Evolutionary conservation across 2,113 vertebrate genomes (phyloP).

Genomic region (Dolichotis patagonum): DNA sequence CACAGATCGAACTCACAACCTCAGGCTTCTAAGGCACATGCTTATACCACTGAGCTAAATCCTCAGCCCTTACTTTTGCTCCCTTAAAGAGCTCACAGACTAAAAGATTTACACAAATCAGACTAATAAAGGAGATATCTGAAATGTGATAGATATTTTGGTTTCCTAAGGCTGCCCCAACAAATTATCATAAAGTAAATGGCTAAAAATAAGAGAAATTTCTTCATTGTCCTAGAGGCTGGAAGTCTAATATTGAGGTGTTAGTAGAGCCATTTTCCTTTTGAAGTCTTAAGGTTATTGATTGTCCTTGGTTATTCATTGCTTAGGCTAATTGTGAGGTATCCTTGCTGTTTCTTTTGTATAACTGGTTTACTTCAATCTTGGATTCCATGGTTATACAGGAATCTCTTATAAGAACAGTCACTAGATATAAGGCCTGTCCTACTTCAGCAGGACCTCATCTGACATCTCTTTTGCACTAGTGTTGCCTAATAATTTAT

Average conservation of each 20-base stretch:
- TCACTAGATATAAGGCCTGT: not conserved
- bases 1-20: no score
- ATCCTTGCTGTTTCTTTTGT: not conserved
- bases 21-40: no score
- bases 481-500: not conserved
- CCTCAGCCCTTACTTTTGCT: no score
- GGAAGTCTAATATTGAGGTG: not conserved
- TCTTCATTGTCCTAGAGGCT: not conserved
- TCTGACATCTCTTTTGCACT: not conserved
- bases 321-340: not conserved
- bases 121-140: not conserved
- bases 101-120: not conserved
- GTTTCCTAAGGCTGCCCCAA: not conserved
- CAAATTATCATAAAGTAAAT: not conserved
- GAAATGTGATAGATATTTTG: not conserved
- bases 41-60: no score
- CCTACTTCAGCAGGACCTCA: not conserved
- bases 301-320: no score
- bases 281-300: not conserved
- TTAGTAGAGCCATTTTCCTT: not conserved
- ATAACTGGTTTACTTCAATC: not conserved
- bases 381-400: not conserved
- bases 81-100: not conserved
- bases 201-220: not conserved
- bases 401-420: not conserved